phyloP scores from a whole-genome alignment of 2,888 invertebrate genomes.

The Apocheima hispidaria region DNA sequence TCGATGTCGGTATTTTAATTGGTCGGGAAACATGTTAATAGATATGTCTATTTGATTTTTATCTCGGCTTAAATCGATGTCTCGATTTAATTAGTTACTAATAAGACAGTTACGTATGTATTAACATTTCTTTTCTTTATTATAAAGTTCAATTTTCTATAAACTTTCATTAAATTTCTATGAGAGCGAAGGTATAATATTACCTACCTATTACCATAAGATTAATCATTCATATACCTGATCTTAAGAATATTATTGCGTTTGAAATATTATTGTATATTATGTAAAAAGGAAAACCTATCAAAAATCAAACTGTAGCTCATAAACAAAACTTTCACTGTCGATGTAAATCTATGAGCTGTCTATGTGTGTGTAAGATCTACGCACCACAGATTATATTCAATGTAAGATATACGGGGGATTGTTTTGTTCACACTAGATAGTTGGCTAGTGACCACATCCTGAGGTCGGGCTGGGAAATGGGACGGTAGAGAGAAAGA shows the following conservation, averaged over 20 bases:
- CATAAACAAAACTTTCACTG: constrained; percentile 22
- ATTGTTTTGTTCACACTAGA: constrained; percentile 3
- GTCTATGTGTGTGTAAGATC: constrained; percentile 19
- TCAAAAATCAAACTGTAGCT: not conserved
- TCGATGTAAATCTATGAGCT: constrained; percentile 7
- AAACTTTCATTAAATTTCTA: not conserved
- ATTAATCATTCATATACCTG: not conserved
- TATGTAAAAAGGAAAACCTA: constrained; percentile 2
- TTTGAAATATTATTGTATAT: constrained; percentile 3
- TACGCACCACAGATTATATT: constrained; percentile 14
- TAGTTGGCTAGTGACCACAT: constrained; percentile 8
- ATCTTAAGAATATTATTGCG: not conserved
- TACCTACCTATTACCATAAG: constrained; percentile 10
- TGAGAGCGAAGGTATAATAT: not conserved
- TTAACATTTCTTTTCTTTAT: not conserved
- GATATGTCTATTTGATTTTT: constrained; percentile 15
- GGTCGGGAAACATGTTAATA: constrained; percentile 20
- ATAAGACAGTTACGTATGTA: not conserved
- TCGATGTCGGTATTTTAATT: constrained; percentile 26
- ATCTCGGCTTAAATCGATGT: constrained; percentile 11
- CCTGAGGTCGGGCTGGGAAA: constrained; percentile 6
- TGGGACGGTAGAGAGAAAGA: not conserved
- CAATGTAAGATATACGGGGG: not conserved
- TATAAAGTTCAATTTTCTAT: not conserved
- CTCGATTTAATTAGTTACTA: constrained; percentile 14